Evolutionary conservation across 2,888 invertebrate genomes (phyloP), one percentile per base, ranked within the genome.

Genomic region (Hirudinaria manillensis): DNA sequence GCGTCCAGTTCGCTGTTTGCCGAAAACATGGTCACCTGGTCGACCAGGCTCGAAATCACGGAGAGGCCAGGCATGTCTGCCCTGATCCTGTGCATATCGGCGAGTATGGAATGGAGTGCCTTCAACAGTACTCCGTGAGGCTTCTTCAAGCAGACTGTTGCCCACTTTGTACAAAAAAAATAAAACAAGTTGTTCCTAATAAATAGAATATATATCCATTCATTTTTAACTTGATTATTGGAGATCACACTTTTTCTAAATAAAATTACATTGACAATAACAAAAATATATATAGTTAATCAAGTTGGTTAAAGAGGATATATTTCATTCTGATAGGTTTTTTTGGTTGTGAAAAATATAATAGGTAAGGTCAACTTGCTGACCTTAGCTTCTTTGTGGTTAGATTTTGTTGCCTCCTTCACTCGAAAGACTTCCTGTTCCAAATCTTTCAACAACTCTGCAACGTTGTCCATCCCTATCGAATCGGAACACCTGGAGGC

Each of bases 361-460:
- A 32, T 7, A 21, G 19, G 6, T 45, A n/a, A 34, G 51, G 24
- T 71, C 13, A 32, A 71, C 1, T 70, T 16, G 3, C 38, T 1
- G 24, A 93, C 93, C 88, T 94, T 92, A 86, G 93, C 92, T 76
- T 93, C 92, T 87, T 94, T 94, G 74, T 93, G 92, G 80, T 93
- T 93, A 83, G 91, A 92, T 82, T 91, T 90, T 29, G 90, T 89
- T 76, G 89, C 90, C 79, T 90, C 89, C 81, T 91, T 90, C 53
- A 89, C 90, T 79, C 88, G 87, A 78, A 89, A 89, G 79, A 93
- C 92, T 81, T 91, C 90, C 82, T 89, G 89, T 80, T 91, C 90
- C 79, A 94, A 87, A 83, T 92, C 92, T 81, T 90, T 90, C 80
- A 90, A 86, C 75, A 93, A 91, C 83, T 91, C 91, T 78, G 89